Conservation (phyloP, 2,113 vertebrate species). For the Vimba vimba region DNA sequence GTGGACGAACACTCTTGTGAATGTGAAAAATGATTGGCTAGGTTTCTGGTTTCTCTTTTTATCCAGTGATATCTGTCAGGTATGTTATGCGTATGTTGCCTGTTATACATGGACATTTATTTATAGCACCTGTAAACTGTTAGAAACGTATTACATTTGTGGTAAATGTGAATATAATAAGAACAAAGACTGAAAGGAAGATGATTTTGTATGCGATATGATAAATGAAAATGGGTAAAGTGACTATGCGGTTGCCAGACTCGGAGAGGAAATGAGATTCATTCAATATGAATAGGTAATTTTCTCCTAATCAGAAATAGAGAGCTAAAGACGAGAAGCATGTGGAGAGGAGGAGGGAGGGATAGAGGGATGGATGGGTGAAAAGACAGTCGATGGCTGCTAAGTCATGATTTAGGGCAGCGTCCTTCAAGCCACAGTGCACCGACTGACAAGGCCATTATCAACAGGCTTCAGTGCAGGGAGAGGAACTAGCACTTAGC, state of each 20-base stretch:
- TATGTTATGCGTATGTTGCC: not conserved
- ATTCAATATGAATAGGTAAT: slow-evolving; percentile 31
- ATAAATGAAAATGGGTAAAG: not conserved
- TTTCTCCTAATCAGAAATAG: slow-evolving; percentile 22
- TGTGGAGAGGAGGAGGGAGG: not conserved
- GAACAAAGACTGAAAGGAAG: not conserved
- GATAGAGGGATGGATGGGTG: not conserved
- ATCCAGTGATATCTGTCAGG: not conserved
- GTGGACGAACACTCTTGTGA: too few species aligned
- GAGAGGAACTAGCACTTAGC: slow-evolving; percentile 27
- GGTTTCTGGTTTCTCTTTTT: too few species aligned
- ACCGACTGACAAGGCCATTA: slow-evolving; percentile 53
- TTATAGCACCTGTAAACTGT: not conserved
- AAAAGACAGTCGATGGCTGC: not conserved
- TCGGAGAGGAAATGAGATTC: slow-evolving; percentile 35
- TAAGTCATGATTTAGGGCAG: slow-evolving; percentile 37
- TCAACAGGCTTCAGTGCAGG: slow-evolving; percentile 34
- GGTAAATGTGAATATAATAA: slow-evolving; percentile 1
- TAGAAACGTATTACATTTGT: slow-evolving; percentile 39
- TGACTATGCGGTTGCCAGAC: slow-evolving; percentile 14
- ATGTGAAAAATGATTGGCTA: too few species aligned
- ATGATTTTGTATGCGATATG: not conserved
- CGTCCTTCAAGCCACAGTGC: slow-evolving; percentile 51
- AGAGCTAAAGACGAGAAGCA: slow-evolving; percentile 12
- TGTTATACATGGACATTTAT: not conserved